Evolutionary conservation across 2,888 invertebrate genomes (phyloP), one percentile per base, ranked within the genome.

Genomic region (Hirtodrosophila duncani): DNA sequence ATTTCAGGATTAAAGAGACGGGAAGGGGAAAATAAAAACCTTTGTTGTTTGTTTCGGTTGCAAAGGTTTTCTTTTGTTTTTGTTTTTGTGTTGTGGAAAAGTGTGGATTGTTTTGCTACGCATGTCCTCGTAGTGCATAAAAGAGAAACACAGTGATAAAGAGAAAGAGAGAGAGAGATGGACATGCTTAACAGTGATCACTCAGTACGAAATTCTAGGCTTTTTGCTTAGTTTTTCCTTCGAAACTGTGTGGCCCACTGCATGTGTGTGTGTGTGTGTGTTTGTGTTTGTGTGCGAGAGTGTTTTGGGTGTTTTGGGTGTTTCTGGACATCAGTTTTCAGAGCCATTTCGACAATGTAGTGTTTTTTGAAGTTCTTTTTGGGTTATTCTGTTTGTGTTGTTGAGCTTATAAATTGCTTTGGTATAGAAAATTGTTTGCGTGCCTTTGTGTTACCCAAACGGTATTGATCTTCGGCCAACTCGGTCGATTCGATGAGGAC

Each of bases 391-490:
- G 64, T 41, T 41, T 34, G 60, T 62, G 59, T 56, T 56, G 48
- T 51, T 34, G 16, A 43, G 34, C 33, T 39, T 3, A 13, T 26
- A 13, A 8, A 44, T 31, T 62, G 13, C 50, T 33, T 42, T 44
- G 11, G 52, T 43, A 46, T 26, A 61, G 38, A 50, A 48, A 39
- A 53, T 50, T 50, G 58, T 60, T 31, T 64, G 92, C 94, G 92
- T 93, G 98, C 98, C 94, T 99, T 99, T 89, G 98, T 98, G 90
- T 95, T 94, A 91, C 99, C 99, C 88, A 97, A 91, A 91, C 97
- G 95, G 90, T 93, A 99, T 86, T 94, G 93, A 88, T 98, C 97
- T 74, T 92, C 89, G 88, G 94, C 95, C 88, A 99, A 92, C 86
- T 92, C 92, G 72, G 94, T 92, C 66, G 91, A 89, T 50, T 94